Percentiles rank a stretch among this genome's conserved stretches.
phyloP scores from a whole-genome alignment of 2,888 invertebrate species.

The Xestia c-nigrum region DNA sequence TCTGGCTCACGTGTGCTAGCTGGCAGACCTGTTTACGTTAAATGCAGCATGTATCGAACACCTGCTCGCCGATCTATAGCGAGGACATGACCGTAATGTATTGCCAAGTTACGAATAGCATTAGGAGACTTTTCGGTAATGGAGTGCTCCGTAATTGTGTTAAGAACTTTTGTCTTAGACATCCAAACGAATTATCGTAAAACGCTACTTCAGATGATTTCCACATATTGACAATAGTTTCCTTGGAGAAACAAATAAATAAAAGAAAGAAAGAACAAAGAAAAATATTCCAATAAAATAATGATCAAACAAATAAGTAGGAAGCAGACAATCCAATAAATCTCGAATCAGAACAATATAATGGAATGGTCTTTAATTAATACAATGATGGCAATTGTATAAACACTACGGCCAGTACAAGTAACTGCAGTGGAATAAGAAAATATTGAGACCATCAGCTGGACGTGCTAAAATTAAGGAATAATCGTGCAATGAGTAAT shows the following conservation, averaged over 20 bases:
- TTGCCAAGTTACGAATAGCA: conserved; percentile 67
- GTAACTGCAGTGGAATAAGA: background rate
- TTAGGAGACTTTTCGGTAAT: conserved; percentile 67
- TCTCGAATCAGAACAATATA: conserved; percentile 10
- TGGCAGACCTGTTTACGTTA: conserved; percentile 69
- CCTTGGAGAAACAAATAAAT: conserved; percentile 2
- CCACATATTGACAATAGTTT: conserved; percentile 34
- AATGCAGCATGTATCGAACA: conserved; percentile 77
- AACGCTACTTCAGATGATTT: conserved; percentile 53
- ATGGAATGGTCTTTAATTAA: conserved; percentile 18
- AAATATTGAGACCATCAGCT: background rate
- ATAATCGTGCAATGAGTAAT: conserved; percentile 3
- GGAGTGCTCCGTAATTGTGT: conserved; percentile 68
- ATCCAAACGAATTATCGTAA: conserved; percentile 66
- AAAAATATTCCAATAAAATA: conserved; percentile 11
- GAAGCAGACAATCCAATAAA: conserved; percentile 10
- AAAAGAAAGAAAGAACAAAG: conserved; percentile 4
- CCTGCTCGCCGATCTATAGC: conserved; percentile 83
- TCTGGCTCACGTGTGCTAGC: conserved; percentile 76
- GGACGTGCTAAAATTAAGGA: background rate
- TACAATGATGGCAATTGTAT: conserved; percentile 6
- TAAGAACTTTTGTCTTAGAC: conserved; percentile 66
- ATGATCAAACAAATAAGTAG: conserved; percentile 21
- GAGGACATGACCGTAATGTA: conserved; percentile 81
- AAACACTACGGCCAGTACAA: background rate